Conservation (phyloP, 2,888 invertebrate species). For the Patella ulyssiponensis region DNA sequence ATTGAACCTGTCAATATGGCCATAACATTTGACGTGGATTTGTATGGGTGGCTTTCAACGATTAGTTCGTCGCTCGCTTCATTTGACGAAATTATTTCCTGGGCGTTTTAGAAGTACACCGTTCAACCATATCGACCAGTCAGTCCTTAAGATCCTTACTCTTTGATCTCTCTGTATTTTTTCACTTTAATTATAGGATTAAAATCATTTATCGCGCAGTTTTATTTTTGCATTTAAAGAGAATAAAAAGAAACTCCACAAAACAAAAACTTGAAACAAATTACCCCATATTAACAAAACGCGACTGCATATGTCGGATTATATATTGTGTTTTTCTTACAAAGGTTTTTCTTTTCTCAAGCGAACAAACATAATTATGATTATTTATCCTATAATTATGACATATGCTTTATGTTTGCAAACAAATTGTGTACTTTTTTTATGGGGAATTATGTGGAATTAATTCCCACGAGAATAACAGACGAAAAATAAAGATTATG, state of each 20-base stretch:
- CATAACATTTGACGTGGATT: too few species aligned
- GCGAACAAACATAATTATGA: background rate
- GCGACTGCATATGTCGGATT: background rate
- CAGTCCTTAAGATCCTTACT: background rate
- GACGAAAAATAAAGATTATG: too few species aligned
- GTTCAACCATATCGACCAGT: background rate
- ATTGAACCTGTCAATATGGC: too few species aligned
- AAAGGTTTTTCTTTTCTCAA: too few species aligned
- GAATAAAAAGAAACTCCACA: background rate
- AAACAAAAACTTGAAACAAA: background rate
- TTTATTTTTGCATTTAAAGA: background rate
- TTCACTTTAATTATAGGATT: background rate
- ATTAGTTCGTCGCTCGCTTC: background rate
- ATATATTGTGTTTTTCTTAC: background rate
- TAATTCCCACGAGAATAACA: too few species aligned
- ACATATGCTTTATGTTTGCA: conserved; percentile 7
- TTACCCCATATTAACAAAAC: background rate
- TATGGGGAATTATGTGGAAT: too few species aligned
- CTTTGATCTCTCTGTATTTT: conserved; percentile 6
- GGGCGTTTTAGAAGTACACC: background rate
- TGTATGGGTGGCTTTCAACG: background rate
- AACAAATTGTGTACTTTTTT: background rate
- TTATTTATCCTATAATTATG: background rate
- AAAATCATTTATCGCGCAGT: background rate
- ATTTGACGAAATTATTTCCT: background rate